Conservation (phyloP, 2,888 invertebrate genomes). For the Metallyticus violacea region DNA sequence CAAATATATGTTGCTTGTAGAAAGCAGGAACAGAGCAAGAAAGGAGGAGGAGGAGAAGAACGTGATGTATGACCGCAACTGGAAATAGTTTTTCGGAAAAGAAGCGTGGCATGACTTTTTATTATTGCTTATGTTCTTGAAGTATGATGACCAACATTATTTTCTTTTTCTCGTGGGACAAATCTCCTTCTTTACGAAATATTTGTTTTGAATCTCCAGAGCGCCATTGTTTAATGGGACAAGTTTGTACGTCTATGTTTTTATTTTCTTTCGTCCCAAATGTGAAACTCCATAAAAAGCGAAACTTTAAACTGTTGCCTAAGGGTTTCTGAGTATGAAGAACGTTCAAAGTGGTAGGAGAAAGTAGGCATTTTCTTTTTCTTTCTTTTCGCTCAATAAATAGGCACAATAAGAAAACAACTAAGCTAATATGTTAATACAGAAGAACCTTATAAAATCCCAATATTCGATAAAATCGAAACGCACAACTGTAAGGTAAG, state of each 20-base stretch:
- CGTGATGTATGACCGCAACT: background rate
- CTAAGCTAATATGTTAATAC: too few relatives aligned
- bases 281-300: background rate
- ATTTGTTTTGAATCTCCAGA: conserved; percentile 2
- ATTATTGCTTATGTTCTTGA: background rate
- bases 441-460: too few relatives aligned
- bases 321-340: background rate
- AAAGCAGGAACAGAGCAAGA: too few relatives aligned
- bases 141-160: background rate
- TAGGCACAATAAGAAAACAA: too few relatives aligned
- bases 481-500: too few relatives aligned
- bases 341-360: background rate
- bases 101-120: background rate
- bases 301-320: background rate
- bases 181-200: background rate
- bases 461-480: too few relatives aligned
- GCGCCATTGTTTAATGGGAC: background rate
- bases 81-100: background rate
- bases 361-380: too few relatives aligned
- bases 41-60: background rate
- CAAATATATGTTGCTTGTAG: background rate
- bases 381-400: too few relatives aligned
- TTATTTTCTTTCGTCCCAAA: background rate
- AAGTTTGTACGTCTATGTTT: background rate
- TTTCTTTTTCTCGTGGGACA: background rate